A percentile compares a stretch with the other conserved stretches of the same genome.
Evolutionary conservation across 2,888 invertebrate genomes (phyloP).

Genomic region (Bhutanitis thaidina): DNA sequence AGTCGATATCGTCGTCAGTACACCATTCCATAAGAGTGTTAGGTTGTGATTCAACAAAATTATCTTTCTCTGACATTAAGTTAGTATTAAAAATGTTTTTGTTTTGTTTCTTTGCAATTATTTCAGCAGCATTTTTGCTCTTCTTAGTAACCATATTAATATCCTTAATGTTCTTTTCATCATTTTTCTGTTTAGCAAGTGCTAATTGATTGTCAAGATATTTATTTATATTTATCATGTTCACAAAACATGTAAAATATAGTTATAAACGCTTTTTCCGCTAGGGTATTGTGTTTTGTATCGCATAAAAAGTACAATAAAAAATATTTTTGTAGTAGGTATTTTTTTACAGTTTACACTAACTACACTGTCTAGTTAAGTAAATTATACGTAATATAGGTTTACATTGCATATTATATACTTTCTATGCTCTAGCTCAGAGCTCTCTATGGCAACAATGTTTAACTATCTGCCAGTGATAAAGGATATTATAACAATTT

Average conservation of each 20-base stretch:
- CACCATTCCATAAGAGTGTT: neutral
- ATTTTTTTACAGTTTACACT: no score
- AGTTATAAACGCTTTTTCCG: no score
- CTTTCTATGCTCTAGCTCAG: no score
- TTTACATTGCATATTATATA: no score
- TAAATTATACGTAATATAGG: no score
- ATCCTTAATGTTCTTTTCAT: constrained; percentile 35
- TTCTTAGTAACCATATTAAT: constrained; percentile 47
- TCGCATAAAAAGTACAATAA: no score
- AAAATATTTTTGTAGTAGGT: no score
- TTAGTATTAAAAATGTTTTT: constrained; percentile 35
- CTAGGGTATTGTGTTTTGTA: no score
- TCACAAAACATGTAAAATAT: neutral
- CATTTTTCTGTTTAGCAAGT: constrained; percentile 53
- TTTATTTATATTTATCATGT: constrained; percentile 52
- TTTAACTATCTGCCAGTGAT: no score
- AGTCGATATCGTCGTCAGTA: constrained; percentile 48
- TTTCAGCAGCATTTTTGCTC: constrained; percentile 57
- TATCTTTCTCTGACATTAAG: constrained; percentile 10
- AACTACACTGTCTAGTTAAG: no score
- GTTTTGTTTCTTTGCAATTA: constrained; percentile 59
- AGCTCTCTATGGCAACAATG: no score
- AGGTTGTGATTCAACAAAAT: neutral
- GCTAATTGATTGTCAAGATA: constrained; percentile 65
- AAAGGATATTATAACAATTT: no score